Evolutionary conservation across 2,113 vertebrate species (phyloP), one percentile per base, ranked within the genome.

Genomic region (Gadus macrocephalus): DNA sequence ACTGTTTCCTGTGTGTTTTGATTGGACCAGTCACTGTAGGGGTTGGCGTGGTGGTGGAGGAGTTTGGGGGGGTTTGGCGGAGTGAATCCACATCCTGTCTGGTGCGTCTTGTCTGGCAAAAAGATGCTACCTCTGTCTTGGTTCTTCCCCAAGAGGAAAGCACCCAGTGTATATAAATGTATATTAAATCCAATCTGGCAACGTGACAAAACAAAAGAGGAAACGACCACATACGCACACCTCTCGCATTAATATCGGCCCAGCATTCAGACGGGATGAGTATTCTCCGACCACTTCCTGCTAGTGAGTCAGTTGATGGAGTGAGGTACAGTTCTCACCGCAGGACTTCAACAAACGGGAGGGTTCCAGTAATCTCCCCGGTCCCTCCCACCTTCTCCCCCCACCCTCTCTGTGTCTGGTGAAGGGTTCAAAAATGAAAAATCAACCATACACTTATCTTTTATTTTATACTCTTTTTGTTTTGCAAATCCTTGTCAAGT

Each of bases 401-500:
- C 42, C 8, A 14, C 42, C 42, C 38, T 42, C 38, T 49, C 42
- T 49, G 42, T 49, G 42, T 49, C 42, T 49, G 55, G 55, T 58
- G 55, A 16, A 58, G 55, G 55, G 15, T 62, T 61, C 9, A 19
- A 58, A n/a, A 58, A 58, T 15, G 0, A 5, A 25, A 20, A 62
- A 15, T 22, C 19, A 62, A 62, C 60, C 60, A 60, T 60, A 59
- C 7, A 59, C 5, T 17, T n/a, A 59, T 59, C 56, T 59, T 27
- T 62, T 62, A 61, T 61, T 61, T 61, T 61, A 19, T 61, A 61
- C n/a, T 59, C n/a, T 59, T 61, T 61, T 61, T 61, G 20, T 61
- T 82, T 73, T 82, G 65, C 76, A 83, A 86, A 80, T 73, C 72
- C 64, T 83, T 91, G 87, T 90, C 78, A 90, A 91, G 90, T 91